These are phyloP conservation scores for Mastacembelus armatus DNA, from an alignment of 2,797 vertebrate species.

Conservation along the genomic window DNA sequence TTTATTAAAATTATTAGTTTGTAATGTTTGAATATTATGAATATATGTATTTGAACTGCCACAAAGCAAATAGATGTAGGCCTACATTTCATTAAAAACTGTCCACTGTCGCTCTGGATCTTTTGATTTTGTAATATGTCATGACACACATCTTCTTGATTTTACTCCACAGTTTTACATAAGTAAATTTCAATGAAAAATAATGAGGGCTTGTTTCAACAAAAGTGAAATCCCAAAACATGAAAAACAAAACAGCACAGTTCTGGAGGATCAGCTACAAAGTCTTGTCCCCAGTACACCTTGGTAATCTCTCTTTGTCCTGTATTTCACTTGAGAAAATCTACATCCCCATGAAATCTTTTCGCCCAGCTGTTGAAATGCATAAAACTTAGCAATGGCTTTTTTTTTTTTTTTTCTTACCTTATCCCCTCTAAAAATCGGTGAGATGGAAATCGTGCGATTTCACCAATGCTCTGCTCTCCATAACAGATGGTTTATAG, in stretches of 20 bases:
- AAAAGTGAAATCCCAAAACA: conserved; percentile 4
- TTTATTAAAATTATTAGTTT: too few relatives aligned
- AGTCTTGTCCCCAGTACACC: conserved; percentile 34
- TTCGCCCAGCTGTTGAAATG: conserved; percentile 29
- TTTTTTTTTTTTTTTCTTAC: neutral
- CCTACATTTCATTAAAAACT: neutral
- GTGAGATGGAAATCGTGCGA: neutral
- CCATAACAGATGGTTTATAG: conserved; percentile 62
- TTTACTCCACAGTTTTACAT: neutral
- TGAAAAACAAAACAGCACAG: conserved; percentile 1
- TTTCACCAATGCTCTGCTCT: conserved; percentile 10
- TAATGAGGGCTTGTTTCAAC: neutral
- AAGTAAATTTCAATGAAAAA: neutral
- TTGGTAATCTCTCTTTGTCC: conserved; percentile 50
- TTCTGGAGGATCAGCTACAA: conserved; percentile 22
- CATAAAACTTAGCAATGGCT: too few relatives aligned
- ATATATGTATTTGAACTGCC: too few relatives aligned
- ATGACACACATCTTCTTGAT: too few relatives aligned
- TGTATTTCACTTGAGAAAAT: conserved; percentile 32
- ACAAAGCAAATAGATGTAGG: too few relatives aligned
- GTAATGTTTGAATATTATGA: too few relatives aligned
- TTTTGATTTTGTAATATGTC: too few relatives aligned
- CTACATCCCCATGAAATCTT: conserved; percentile 22
- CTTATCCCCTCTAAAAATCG: neutral
- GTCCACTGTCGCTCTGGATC: neutral